Base-by-base conservation (phyloP, 2,113 vertebrate genomes). In the Ranitomeya variabilis region DNA sequence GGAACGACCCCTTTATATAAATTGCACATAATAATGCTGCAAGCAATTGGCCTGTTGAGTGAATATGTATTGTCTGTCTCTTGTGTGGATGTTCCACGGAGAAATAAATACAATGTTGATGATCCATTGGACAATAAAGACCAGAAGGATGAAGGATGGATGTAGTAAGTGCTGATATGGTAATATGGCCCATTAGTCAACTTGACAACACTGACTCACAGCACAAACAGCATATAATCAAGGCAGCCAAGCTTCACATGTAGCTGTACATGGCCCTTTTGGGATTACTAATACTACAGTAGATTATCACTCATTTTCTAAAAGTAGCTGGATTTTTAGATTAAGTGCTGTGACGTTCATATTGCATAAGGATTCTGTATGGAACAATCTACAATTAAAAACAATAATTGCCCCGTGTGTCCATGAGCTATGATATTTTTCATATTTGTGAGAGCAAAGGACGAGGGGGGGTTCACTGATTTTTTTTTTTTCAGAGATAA, bases 171-270 rank as follows among this genome's bases (percentile, higher is more conserved):
- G 80, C 37, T 82, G 31, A 82, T 82, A 82, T 51, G 80, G 59
- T 64, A 82, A 82, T 82, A 82, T 18, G 66, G 80, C 59, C 21
- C 80, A 82, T 82, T 82, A 83, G 37, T 83, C 62, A 66, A 66
- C 62, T 52, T 83, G 80, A 67, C 80, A 83, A 67, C 62, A 83
- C 45, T 67, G 62, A 83, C 18, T 52, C 62, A 67, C 31, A 67
- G 57, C 62, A 51, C 13, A 83, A 83, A 62, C 62, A 67, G 80
- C 11, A 6, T 18, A 66, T 83, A 67, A 83, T n/a, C 19, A 23
- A 62, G 60, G 60, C 80, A 66, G 12, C 80, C 80, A 83, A 66
- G 62, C 80, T 82, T 82, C 31, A 64, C 59, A 45, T 5, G 3
- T 45, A 45, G 37, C 37, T 45, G 37, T 45, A 45, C 37, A 45